These are phyloP conservation scores for Ciona savignyi DNA, from an alignment of 23 tunicate species.

Conservation along the genomic window DNA sequence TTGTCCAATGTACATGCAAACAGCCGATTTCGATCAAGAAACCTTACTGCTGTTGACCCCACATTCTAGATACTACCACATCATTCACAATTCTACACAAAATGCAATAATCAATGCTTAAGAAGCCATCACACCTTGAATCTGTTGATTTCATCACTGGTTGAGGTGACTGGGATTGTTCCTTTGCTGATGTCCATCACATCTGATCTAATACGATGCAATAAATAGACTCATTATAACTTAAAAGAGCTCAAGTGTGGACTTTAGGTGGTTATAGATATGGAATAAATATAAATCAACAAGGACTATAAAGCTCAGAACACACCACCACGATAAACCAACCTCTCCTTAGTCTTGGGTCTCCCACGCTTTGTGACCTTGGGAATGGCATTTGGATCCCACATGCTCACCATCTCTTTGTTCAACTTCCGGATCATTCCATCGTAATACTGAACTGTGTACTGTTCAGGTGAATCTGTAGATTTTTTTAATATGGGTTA, in stretches of 20 bases:
- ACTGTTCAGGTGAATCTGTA: constrained; percentile 22
- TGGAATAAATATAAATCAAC: no score
- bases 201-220: no score
- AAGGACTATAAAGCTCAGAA: not conserved
- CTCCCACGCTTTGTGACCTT: not conserved
- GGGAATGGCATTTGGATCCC: constrained; percentile 54
- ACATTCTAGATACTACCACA: no score
- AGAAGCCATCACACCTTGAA: not conserved
- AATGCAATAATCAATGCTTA: no score
- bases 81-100: no score
- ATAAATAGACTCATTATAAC: no score
- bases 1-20: no score
- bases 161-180: not conserved
- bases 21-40: no score
- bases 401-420: constrained; percentile 36
- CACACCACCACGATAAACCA: not conserved
- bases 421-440: constrained; percentile 49
- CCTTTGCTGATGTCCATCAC: not conserved
- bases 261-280: no score
- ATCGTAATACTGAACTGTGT: constrained; percentile 62
- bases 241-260: no score
- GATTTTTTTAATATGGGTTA: not conserved
- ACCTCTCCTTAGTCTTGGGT: not conserved
- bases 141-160: not conserved
- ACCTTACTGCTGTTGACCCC: no score